These are phyloP conservation scores for Tangara arthus DNA, from an alignment of 2,797 vertebrate species.

Conservation along the genomic window DNA sequence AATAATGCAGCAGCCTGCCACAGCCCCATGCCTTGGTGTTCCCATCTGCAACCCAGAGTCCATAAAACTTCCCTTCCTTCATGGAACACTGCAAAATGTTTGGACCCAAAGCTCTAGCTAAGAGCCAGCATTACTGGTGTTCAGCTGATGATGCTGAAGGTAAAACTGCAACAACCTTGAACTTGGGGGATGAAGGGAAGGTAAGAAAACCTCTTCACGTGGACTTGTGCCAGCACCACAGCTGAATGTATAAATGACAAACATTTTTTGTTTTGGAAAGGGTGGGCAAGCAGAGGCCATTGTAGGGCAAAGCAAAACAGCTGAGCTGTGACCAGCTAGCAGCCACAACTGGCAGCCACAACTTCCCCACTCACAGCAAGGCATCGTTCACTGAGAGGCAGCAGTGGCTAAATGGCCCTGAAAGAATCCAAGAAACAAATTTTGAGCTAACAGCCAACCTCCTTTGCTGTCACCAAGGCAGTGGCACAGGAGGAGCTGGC, in stretches of 20 bases:
- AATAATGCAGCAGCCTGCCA: neutral
- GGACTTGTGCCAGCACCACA: neutral
- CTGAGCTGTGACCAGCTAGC: neutral
- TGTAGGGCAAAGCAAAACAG: conserved; percentile 26
- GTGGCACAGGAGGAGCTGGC: fast-evolving
- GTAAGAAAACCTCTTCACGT: neutral
- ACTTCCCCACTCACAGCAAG: neutral
- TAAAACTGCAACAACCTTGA: neutral
- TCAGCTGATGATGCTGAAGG: neutral
- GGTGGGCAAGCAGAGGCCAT: neutral
- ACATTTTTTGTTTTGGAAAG: conserved; percentile 29
- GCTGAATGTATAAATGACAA: neutral
- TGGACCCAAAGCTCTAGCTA: neutral
- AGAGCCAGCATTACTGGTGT: neutral
- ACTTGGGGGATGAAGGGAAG: neutral
- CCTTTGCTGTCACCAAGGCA: neutral
- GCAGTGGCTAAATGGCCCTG: fast-evolving
- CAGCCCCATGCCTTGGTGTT: neutral
- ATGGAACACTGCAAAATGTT: fast-evolving
- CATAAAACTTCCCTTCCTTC: neutral
- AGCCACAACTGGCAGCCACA: neutral
- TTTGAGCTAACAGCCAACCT: neutral
- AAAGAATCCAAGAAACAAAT: neutral
- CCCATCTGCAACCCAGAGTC: neutral
- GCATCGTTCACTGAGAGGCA: fast-evolving